phyloP scores from a whole-genome alignment of 1,140 invertebrate genomes.

The Diabrotica virgifera region DNA sequence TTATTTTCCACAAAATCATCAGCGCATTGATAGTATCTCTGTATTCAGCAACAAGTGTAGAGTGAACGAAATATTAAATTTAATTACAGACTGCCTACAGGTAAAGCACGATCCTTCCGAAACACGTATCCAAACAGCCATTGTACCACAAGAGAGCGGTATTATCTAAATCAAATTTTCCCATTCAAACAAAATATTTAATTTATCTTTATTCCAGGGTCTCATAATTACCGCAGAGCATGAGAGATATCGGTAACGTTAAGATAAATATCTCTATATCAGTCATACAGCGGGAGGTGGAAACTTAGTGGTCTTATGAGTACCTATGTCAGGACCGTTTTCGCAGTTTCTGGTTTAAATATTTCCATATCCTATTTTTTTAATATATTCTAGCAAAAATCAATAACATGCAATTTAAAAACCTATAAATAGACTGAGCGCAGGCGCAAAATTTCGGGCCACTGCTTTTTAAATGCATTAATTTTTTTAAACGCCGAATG shows the following conservation, averaged over 20 bases:
- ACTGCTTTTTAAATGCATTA: too few species aligned
- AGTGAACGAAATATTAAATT: background rate
- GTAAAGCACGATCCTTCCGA: background rate
- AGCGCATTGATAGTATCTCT: too few species aligned
- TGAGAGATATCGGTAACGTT: slow-evolving; percentile 16
- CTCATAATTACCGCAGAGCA: slow-evolving; percentile 13
- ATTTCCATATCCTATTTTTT: too few species aligned
- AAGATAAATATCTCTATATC: slow-evolving; percentile 18
- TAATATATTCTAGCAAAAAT: too few species aligned
- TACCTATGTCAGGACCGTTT: background rate
- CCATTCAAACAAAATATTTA: slow-evolving; percentile 8
- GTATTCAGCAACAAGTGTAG: too few species aligned
- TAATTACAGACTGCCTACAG: background rate
- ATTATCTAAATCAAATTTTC: slow-evolving; percentile 1
- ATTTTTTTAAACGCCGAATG: too few species aligned
- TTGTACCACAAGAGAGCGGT: background rate
- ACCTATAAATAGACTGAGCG: too few species aligned
- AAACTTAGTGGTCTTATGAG: background rate
- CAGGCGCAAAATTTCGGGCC: too few species aligned
- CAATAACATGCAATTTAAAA: too few species aligned
- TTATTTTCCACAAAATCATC: too few species aligned
- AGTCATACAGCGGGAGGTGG: slow-evolving; percentile 16
- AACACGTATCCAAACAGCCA: background rate
- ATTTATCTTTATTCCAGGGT: slow-evolving; percentile 13
- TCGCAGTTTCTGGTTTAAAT: too few species aligned